phyloP scores from a whole-genome alignment of 2,888 invertebrate species.

The Ischnus inquisitorius region DNA sequence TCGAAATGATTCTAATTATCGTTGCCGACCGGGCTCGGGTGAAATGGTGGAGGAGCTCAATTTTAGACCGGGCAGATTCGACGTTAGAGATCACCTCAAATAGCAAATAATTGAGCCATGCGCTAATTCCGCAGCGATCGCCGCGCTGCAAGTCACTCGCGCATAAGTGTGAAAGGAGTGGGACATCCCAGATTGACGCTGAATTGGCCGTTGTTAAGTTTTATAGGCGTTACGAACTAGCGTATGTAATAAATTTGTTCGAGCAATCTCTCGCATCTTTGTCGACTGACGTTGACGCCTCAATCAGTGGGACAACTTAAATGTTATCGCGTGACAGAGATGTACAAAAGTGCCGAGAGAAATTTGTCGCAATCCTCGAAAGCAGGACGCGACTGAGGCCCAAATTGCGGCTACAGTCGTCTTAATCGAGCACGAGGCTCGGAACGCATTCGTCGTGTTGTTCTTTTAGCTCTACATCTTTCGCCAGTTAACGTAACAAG shows the following conservation, averaged over 20 bases:
- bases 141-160: too few relatives aligned
- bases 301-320: not conserved
- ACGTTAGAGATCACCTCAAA: too few relatives aligned
- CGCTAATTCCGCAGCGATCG: too few relatives aligned
- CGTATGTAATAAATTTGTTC: not conserved
- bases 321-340: constrained; percentile 40
- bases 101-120: too few relatives aligned
- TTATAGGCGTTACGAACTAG: not conserved
- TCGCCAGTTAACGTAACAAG: not conserved
- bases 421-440: not conserved
- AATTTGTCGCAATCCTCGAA: constrained; percentile 37
- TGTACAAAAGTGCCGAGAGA: constrained; percentile 3
- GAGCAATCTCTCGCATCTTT: not conserved
- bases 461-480: not conserved
- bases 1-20: too few relatives aligned
- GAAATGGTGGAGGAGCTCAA: too few relatives aligned
- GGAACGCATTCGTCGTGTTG: not conserved
- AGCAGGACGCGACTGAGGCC: constrained; percentile 4
- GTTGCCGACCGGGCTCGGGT: too few relatives aligned
- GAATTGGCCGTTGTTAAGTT: too few relatives aligned
- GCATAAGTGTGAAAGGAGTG: too few relatives aligned
- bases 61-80: too few relatives aligned
- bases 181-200: too few relatives aligned
- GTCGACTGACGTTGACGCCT: not conserved
- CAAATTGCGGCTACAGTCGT: not conserved